A percentile compares a stretch with the other conserved stretches of the same genome.
Conservation (phyloP, 2,888 invertebrate species). For the Ochropleura plecta region DNA sequence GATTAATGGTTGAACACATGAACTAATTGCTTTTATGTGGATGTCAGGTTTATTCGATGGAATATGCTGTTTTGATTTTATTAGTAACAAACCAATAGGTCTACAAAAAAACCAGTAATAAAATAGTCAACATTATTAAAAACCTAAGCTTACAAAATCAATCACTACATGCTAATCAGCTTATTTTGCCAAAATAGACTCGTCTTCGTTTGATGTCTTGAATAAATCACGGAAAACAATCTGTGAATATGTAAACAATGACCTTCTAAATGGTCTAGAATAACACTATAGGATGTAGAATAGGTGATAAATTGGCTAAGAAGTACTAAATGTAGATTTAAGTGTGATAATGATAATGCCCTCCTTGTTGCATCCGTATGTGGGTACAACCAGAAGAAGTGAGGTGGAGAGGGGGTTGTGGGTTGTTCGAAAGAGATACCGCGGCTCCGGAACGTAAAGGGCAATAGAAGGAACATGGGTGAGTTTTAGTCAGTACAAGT, state of each 20-base stretch:
- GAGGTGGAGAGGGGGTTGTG: too few relatives aligned
- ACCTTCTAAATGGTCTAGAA: conserved; percentile 41
- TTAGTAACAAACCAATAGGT: background rate
- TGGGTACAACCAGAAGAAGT: too few relatives aligned
- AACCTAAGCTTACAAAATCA: background rate
- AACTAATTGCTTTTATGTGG: too few relatives aligned
- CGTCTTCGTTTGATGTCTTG: conserved; percentile 7
- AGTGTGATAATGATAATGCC: conserved; percentile 6
- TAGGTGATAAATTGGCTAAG: background rate
- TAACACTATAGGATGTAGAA: conserved; percentile 14
- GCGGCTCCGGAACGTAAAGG: too few relatives aligned
- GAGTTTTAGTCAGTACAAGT: too few relatives aligned
- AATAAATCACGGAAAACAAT: conserved; percentile 43
- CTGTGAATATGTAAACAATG: conserved; percentile 34
- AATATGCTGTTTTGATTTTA: too few relatives aligned
- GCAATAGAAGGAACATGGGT: too few relatives aligned
- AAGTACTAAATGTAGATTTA: conserved; percentile 11
- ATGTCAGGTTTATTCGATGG: too few relatives aligned
- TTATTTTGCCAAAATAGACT: background rate
- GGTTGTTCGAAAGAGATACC: too few relatives aligned
- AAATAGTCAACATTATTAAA: background rate
- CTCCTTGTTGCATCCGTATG: background rate
- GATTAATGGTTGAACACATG: too few relatives aligned
- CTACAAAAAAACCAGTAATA: background rate
- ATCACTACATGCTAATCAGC: conserved; percentile 7